Conservation (phyloP, 1,140 invertebrate species). For the Melitaea cinxia region DNA sequence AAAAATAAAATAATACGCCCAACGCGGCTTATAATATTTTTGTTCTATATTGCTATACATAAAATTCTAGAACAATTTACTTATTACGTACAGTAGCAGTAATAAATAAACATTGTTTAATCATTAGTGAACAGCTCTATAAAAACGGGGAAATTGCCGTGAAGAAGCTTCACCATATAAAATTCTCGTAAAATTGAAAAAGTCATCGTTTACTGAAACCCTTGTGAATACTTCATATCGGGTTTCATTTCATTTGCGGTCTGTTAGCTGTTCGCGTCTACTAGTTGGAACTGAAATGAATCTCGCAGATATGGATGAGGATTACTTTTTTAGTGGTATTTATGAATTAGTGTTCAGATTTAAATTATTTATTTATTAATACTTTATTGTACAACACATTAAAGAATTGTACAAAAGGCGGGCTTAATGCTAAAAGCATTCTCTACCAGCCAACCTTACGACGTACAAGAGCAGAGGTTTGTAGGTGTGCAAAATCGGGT, state of each 20-base stretch:
- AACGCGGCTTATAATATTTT: too few species aligned
- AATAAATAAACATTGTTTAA: neutral
- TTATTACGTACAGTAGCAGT: too few species aligned
- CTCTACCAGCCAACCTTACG: too few species aligned
- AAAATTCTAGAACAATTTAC: too few species aligned
- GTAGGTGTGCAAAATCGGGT: too few species aligned
- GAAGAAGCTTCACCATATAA: slow-evolving; percentile 4
- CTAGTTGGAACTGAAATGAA: slow-evolving; percentile 13
- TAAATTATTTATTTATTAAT: too few species aligned
- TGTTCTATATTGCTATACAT: too few species aligned
- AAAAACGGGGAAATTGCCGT: neutral
- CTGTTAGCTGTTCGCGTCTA: slow-evolving; percentile 12
- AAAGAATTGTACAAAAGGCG: too few species aligned
- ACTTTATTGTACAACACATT: too few species aligned
- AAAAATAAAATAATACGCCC: too few species aligned
- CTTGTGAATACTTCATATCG: slow-evolving; percentile 17
- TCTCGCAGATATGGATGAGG: neutral
- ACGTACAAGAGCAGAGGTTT: too few species aligned
- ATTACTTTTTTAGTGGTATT: neutral
- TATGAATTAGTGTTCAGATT: neutral
- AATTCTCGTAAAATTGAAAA: slow-evolving; percentile 16
- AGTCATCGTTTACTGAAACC: slow-evolving; percentile 16
- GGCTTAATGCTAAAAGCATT: too few species aligned
- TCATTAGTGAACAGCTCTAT: neutral
- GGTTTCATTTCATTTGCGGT: slow-evolving; percentile 22